Conservation (phyloP, 2,888 invertebrate species). For the Drosophila prolongata region DNA sequence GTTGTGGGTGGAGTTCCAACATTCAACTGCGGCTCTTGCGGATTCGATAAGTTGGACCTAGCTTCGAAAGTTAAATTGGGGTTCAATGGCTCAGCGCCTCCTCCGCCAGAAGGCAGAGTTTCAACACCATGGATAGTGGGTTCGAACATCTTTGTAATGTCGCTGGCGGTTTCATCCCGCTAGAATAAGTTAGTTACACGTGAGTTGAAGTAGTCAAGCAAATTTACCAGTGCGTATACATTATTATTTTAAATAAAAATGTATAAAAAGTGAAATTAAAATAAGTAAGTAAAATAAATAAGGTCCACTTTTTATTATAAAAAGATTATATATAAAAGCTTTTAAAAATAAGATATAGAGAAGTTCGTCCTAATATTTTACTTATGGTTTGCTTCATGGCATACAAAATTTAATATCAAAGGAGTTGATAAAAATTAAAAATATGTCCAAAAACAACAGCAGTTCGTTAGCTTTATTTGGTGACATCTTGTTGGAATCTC, state of each 20-base stretch:
- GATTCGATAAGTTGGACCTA: constrained; percentile 42
- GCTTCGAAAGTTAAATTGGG: constrained; percentile 44
- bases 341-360: background rate
- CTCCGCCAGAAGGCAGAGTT: constrained; percentile 47
- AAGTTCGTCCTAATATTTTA: background rate
- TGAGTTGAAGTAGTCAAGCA: constrained; percentile 42
- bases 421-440: no score
- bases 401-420: background rate
- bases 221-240: constrained; percentile 29
- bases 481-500: no score
- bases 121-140: constrained; percentile 78
- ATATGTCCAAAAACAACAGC: no score
- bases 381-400: background rate
- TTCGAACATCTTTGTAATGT: constrained; percentile 84
- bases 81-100: constrained; percentile 41
- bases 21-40: constrained; percentile 53
- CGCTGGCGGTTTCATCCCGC: constrained; percentile 84
- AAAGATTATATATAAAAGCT: background rate
- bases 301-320: constrained; percentile 23
- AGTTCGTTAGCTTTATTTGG: no score
- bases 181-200: constrained; percentile 69
- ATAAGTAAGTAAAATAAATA: constrained; percentile 4
- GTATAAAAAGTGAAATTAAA: constrained; percentile 33
- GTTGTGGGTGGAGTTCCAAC: constrained; percentile 66
- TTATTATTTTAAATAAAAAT: constrained; percentile 26